A percentile compares a stretch with the other conserved stretches of the same genome.
Conservation (phyloP, 1,140 invertebrate genomes). For the Zaprionus kolodkinae region DNA sequence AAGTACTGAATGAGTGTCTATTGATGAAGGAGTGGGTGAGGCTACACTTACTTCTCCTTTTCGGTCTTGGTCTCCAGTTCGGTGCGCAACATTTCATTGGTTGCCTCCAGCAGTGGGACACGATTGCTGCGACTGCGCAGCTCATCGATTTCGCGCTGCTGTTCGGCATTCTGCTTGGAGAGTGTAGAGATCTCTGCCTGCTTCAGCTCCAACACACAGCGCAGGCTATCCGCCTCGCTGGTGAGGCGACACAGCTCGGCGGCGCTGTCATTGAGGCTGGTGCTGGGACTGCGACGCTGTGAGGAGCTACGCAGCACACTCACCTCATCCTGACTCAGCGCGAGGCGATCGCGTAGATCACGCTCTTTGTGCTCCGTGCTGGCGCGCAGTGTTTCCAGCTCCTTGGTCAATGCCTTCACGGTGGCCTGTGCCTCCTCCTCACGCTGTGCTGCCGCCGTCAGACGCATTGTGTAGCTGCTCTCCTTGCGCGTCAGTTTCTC, state of each 20-base stretch:
- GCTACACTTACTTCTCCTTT: slow-evolving; percentile 85
- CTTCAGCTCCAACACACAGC: slow-evolving; percentile 90
- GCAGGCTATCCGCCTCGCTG: slow-evolving; percentile 90
- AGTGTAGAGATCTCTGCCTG: slow-evolving; percentile 89
- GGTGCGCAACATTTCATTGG: slow-evolving; percentile 89
- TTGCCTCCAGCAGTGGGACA: slow-evolving; percentile 86
- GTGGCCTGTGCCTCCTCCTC: slow-evolving; percentile 75
- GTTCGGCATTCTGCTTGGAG: slow-evolving; percentile 87
- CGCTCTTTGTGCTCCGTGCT: slow-evolving; percentile 62
- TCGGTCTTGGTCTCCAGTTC: slow-evolving; percentile 87
- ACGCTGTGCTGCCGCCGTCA: slow-evolving; percentile 61
- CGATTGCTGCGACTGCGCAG: slow-evolving; percentile 85
- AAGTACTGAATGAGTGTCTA: not conserved
- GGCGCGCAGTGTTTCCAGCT: slow-evolving; percentile 58
- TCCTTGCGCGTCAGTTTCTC: slow-evolving; percentile 68
- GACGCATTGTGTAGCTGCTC: slow-evolving; percentile 51
- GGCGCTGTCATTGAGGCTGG: slow-evolving; percentile 48
- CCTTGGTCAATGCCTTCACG: slow-evolving; percentile 63
- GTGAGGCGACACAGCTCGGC: slow-evolving; percentile 84
- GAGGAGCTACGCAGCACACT: slow-evolving; percentile 66
- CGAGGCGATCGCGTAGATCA: slow-evolving; percentile 74
- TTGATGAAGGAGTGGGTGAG: rapidly evolving
- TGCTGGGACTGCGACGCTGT: slow-evolving; percentile 54
- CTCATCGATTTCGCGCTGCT: slow-evolving; percentile 86
- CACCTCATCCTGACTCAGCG: slow-evolving; percentile 78